phyloP scores from a whole-genome alignment of 2,797 vertebrate genomes.

The Rhadinocentrus ornatus region DNA sequence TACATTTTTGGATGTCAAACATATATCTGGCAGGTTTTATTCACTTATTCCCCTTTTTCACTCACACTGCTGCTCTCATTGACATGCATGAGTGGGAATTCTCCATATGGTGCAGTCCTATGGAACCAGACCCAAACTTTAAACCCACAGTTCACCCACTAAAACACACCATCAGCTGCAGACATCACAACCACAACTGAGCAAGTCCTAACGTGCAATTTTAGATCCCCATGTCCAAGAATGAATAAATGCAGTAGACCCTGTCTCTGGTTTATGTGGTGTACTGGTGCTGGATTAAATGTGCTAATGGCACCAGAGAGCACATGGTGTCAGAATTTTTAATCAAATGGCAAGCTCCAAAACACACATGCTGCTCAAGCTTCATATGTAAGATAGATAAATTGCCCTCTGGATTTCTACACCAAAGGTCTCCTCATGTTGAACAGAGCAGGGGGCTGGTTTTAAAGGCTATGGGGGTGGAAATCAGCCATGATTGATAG shows the following conservation, averaged over 20 bases:
- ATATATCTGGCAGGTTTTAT: slow-evolving; percentile 4
- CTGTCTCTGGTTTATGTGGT: slow-evolving; percentile 6
- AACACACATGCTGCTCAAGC: slow-evolving; percentile 5
- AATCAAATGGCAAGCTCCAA: not conserved
- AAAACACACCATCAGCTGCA: slow-evolving; percentile 40
- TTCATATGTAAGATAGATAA: not conserved
- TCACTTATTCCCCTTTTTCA: not conserved
- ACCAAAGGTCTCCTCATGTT: not conserved
- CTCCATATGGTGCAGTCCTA: slow-evolving; percentile 32
- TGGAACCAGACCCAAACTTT: slow-evolving; percentile 24
- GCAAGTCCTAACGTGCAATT: slow-evolving; percentile 19
- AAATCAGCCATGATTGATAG: slow-evolving; percentile 49
- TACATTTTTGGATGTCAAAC: slow-evolving; percentile 24
- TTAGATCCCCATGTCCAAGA: slow-evolving; percentile 1
- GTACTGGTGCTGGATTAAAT: not conserved
- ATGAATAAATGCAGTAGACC: not conserved
- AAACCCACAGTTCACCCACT: slow-evolving; percentile 37
- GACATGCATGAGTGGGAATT: slow-evolving; percentile 42
- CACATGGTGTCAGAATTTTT: not conserved
- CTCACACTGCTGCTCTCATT: slow-evolving; percentile 11
- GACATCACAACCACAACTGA: slow-evolving; percentile 33
- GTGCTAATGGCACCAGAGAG: not conserved
- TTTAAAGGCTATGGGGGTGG: slow-evolving; percentile 42
- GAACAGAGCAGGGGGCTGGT: slow-evolving; percentile 40
- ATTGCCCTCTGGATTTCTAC: not conserved